These are phyloP conservation scores for Drosophila borealis DNA, from an alignment of 2,888 invertebrate species.

Conservation along the genomic window DNA sequence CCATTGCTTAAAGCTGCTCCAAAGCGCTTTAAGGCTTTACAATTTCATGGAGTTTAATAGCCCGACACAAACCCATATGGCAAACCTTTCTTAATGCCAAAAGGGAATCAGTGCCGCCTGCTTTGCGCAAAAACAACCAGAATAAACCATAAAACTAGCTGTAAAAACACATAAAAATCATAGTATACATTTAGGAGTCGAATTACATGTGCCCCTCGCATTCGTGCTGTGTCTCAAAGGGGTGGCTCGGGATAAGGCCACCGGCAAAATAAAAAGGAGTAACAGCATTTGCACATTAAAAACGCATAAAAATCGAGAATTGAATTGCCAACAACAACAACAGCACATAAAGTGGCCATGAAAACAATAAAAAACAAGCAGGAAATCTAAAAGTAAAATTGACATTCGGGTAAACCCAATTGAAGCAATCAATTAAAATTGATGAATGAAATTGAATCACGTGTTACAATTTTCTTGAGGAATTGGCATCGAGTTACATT, in stretches of 20 bases:
- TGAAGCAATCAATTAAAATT: constrained; percentile 80
- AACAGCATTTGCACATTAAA: constrained; percentile 73
- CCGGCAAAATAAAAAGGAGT: constrained; percentile 65
- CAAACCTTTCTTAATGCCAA: constrained; percentile 12
- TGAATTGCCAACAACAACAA: constrained; percentile 55
- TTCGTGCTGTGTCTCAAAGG: constrained; percentile 21
- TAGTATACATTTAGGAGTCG: constrained; percentile 71
- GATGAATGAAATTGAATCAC: constrained; percentile 76
- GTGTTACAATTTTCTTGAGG: constrained; percentile 65
- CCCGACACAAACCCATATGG: constrained; percentile 39
- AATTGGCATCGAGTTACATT: constrained; percentile 34
- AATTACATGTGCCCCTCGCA: constrained; percentile 51
- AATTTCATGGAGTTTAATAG: constrained; percentile 9
- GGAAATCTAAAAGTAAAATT: constrained; percentile 36
- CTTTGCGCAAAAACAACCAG: constrained; percentile 1
- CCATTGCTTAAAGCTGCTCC: constrained; percentile 20
- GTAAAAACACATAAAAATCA: constrained; percentile 67
- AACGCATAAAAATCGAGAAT: constrained; percentile 73
- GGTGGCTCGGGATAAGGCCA: constrained; percentile 31
- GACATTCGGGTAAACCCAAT: constrained; percentile 47
- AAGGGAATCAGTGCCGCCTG: constrained; percentile 30
- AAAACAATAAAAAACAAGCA: constrained; percentile 46
- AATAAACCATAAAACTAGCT: constrained; percentile 55
- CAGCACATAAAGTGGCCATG: constrained; percentile 67
- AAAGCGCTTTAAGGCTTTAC: constrained; percentile 6